These are phyloP conservation scores for Tamandua tetradactyla DNA, from an alignment of 2,797 vertebrate genomes.

Conservation along the genomic window DNA sequence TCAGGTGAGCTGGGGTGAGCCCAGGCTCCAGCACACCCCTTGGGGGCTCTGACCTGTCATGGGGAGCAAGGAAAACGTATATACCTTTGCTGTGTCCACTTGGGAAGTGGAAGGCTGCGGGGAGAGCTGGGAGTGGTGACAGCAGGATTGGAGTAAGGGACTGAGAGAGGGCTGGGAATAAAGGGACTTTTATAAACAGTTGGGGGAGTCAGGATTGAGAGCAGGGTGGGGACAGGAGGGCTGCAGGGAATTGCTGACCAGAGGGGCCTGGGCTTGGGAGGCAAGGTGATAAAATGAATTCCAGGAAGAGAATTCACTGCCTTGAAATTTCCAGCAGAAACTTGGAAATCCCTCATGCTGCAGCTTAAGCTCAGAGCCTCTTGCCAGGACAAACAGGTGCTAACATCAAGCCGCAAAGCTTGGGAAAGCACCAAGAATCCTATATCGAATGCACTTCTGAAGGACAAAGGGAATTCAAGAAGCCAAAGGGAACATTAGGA, in stretches of 20 bases:
- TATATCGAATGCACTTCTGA: background rate
- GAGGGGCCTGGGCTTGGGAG: background rate
- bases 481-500: background rate
- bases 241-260: background rate
- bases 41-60: background rate
- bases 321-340: background rate
- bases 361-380: background rate
- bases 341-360: background rate
- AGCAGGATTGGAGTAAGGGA: background rate
- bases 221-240: background rate
- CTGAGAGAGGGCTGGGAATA: background rate
- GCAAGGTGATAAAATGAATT: background rate
- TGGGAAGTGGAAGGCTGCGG: background rate
- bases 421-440: background rate
- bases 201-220: background rate
- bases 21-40: background rate
- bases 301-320: background rate
- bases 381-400: background rate
- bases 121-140: background rate
- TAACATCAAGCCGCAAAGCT: background rate
- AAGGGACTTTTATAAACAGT: background rate
- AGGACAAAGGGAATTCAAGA: constrained; percentile 40
- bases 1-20: fast-evolving
- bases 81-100: background rate
- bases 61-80: background rate